Conservation (phyloP, 2,113 vertebrate genomes). For the Upupa epops region DNA sequence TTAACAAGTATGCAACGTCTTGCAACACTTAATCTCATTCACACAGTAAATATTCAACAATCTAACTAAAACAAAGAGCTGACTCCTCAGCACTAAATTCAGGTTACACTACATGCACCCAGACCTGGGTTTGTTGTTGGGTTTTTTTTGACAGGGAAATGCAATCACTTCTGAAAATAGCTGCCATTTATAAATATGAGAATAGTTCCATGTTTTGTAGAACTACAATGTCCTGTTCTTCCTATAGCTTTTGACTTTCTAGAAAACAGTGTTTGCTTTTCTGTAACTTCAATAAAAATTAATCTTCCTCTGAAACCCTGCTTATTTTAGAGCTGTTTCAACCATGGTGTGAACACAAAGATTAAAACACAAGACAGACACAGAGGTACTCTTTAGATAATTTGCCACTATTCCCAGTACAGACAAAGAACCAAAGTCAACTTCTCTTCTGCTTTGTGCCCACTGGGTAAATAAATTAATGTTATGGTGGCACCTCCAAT, state of each 20-base stretch:
- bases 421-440: rapidly evolving
- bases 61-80: too few species aligned
- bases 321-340: not conserved
- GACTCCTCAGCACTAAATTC: too few species aligned
- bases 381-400: not conserved
- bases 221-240: not conserved
- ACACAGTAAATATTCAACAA: too few species aligned
- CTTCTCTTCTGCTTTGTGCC: not conserved
- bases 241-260: not conserved
- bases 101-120: too few species aligned
- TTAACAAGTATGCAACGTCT: too few species aligned
- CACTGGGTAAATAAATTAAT: not conserved
- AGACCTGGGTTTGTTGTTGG: too few species aligned
- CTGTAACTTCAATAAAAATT: not conserved
- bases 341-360: not conserved
- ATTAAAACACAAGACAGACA: not conserved
- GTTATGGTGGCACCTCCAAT: too few species aligned
- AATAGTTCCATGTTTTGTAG: not conserved
- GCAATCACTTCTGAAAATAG: not conserved
- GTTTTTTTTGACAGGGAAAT: not conserved
- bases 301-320: not conserved
- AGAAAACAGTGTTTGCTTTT: not conserved
- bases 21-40: too few species aligned
- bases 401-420: not conserved
- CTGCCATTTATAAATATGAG: not conserved